Percentiles rank a stretch among this genome's conserved stretches.
phyloP scores from a whole-genome alignment of 2,888 invertebrate species.

The Nemoura dubitans region DNA sequence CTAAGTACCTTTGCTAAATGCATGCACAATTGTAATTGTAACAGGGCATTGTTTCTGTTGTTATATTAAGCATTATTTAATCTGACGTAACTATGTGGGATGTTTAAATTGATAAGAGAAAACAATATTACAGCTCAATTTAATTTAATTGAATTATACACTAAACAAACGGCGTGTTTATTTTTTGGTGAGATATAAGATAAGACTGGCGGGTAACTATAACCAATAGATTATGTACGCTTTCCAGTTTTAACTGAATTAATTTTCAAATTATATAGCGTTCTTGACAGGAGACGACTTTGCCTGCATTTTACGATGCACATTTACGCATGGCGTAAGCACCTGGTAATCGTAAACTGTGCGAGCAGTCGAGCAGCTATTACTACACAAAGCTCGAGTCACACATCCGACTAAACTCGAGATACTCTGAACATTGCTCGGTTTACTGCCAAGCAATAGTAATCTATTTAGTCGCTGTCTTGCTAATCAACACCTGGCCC shows the following conservation, averaged over 20 bases:
- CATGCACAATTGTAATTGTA: not conserved
- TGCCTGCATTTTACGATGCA: not conserved
- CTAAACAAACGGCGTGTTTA: not conserved
- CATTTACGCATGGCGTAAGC: constrained; percentile 21
- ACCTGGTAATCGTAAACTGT: constrained; percentile 44
- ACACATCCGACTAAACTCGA: not conserved
- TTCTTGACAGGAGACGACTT: not conserved
- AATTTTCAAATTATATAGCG: not conserved
- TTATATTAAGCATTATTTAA: not conserved
- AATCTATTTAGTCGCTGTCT: constrained; percentile 18
- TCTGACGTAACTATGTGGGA: not conserved
- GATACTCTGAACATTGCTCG: constrained; percentile 19
- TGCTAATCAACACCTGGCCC: constrained; percentile 38
- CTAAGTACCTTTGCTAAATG: not conserved
- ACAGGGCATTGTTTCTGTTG: not conserved
- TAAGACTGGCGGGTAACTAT: not conserved
- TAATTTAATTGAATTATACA: not conserved
- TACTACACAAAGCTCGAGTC: constrained; percentile 31
- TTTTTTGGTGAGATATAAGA: not conserved
- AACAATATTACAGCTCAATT: not conserved
- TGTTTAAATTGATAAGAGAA: not conserved
- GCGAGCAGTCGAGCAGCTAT: constrained; percentile 27
- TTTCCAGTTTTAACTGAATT: not conserved
- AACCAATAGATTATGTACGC: not conserved
- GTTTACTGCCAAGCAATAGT: constrained; percentile 7